Evolutionary conservation across 2,797 vertebrate species (phyloP), one percentile per base, ranked within the genome.

Genomic region (Characodon lateralis): DNA sequence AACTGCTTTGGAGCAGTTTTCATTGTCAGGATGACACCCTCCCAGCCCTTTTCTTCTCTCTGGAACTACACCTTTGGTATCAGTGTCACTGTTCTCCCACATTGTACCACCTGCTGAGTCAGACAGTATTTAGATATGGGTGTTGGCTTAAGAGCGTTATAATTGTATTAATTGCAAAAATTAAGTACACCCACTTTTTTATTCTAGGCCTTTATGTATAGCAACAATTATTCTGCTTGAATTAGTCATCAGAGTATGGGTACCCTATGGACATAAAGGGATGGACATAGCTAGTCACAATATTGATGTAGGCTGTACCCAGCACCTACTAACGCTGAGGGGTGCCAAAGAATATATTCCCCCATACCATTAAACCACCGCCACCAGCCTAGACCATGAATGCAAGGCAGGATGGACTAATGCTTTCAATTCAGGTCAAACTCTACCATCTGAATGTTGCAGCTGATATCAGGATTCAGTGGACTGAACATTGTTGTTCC

Each of bases 101-200:
- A 82, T 63, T 87, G 82, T 85, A 28, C 41, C 73, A 63, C 78
- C 6, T 3, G 0, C 71, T 89, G 88, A 92, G 70, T 90, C 90
- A 89, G 74, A 28, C 70, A 69, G 78, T 78, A 78, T 85, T 87
- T 75, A 85, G 80, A 88, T 83, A 86, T 86, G 86, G 86, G 91
- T 87, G 91, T 91, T 82, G 82, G 77, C 87, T 80, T 43, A 68
- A 84, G 76, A 78, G 76, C 56, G 73, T 56, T 74, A 70, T 58
- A 84, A 55, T 16, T 12, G 26, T 78, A 65, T 73, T 50, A 61
- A 72, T 83, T 87, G 82, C 66, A 78, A 41, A 22, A 66, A 41
- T 66, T 22, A 24, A 41, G 5, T 24, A 41, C 35, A 22, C 66
- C 5, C 12, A 46, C 13, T 69, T 69, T 53, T 46, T 69, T 7